Evolutionary conservation across 2,888 invertebrate genomes (phyloP).

Genomic region (Gymnosoma rotundatum): DNA sequence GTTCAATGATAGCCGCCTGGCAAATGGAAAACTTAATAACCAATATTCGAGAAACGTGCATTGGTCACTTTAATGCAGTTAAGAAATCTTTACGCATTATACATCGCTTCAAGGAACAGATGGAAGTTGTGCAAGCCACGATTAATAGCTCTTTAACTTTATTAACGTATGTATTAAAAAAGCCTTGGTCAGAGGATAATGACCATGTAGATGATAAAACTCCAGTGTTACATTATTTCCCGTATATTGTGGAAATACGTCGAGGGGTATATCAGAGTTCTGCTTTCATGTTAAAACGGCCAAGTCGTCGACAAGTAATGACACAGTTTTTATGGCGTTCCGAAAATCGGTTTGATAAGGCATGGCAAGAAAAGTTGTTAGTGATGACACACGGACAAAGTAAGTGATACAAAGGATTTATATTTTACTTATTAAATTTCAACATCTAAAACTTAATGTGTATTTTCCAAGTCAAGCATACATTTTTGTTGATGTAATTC

Average conservation of each 20-base stretch:
- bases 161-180: conserved; percentile 87
- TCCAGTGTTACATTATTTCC: conserved; percentile 84
- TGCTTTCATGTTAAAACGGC: conserved; percentile 81
- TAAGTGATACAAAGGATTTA: conserved; percentile 78
- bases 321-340: conserved; percentile 86
- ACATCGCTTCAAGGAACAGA: conserved; percentile 84
- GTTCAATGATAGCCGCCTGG: conserved; percentile 89
- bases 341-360: conserved; percentile 75
- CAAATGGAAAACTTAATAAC: conserved; percentile 80
- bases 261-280: conserved; percentile 63
- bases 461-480: neutral
- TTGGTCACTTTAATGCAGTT: conserved; percentile 86
- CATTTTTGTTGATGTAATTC: neutral
- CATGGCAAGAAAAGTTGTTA: conserved; percentile 86
- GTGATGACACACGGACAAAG: conserved; percentile 91
- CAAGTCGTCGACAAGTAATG: conserved; percentile 88
- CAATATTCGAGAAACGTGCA: conserved; percentile 81
- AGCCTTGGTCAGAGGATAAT: conserved; percentile 73
- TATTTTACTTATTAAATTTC: too few relatives aligned
- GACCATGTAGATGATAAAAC: conserved; percentile 71
- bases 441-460: too few relatives aligned
- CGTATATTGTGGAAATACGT: conserved; percentile 85
- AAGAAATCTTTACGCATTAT: conserved; percentile 85
- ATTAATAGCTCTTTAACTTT: conserved; percentile 87
- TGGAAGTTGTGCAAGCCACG: conserved; percentile 91